Percentiles rank a stretch among this genome's conserved stretches.
These are phyloP conservation scores for Rafetus swinhoei DNA, from an alignment of 2,113 vertebrate species.

Conservation along the genomic window DNA sequence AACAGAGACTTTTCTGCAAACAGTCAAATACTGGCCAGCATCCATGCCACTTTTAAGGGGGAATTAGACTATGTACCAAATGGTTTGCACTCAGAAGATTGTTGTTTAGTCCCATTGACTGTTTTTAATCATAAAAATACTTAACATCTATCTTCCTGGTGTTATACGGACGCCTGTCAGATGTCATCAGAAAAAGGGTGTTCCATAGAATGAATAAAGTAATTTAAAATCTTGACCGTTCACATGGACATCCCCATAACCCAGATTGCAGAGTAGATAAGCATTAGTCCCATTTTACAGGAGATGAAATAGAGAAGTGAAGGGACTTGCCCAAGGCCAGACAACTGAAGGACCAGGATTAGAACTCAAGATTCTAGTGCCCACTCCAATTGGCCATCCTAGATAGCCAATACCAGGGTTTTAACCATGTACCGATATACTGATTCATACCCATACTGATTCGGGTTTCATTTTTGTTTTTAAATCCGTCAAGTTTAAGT, in stretches of 20 bases:
- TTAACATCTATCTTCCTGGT: background rate
- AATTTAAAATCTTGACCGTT: background rate
- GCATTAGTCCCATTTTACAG: background rate
- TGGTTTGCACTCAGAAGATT: background rate
- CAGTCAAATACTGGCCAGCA: accelerated
- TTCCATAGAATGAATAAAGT: background rate
- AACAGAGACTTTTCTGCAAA: accelerated
- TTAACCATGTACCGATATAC: too few species aligned
- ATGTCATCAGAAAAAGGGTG: background rate
- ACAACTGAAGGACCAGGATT: accelerated
- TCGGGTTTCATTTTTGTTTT: background rate
- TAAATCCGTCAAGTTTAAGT: background rate
- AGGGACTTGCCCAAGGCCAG: background rate
- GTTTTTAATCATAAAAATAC: background rate
- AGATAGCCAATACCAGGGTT: background rate
- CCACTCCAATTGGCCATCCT: background rate
- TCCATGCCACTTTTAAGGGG: background rate
- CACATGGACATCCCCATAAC: background rate
- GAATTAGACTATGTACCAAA: background rate
- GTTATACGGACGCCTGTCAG: background rate
- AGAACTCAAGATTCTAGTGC: background rate
- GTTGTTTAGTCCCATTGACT: background rate
- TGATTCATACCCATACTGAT: too few species aligned
- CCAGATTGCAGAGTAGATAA: background rate
- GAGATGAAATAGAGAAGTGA: background rate